Base-by-base conservation (phyloP, 2,797 vertebrate genomes). In the Rachycentron canadum region DNA sequence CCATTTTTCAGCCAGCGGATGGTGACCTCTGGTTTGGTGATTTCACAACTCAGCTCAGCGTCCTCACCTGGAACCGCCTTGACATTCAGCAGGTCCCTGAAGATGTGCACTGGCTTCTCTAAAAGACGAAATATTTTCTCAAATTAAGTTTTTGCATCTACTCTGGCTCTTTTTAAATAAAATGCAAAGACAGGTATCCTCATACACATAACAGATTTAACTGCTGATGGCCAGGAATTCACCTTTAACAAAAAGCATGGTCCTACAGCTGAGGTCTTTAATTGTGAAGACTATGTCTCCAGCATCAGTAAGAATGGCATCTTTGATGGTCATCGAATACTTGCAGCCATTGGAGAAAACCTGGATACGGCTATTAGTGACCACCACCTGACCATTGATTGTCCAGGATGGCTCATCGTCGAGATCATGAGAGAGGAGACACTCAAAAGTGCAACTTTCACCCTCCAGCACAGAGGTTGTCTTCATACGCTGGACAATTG, bases 1-100 rank as follows among this genome's bases (percentile, higher is more conserved):
- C 97, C 96, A 0, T 99, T 96, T 88, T 97, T 99, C 74, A 95
- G 89, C 98, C 98, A 99, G 49, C 93, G 97, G 40, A 98, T 86
- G 2, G 49, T 90, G 66, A 88, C 81, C 1, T 96, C 95, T 1
- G 94, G 92, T 87, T 94, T 97, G 0, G 97, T 98, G 68, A 98
- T 88, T 72, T 99, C 98, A 78, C 98, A 99, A 86, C 89, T 97
- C 86, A 99, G 88, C 82, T 90, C 95, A 28, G 96, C 94, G 1
- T 98, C 96, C 69, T 98, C 96, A 1, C 98, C 98, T 0, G 80
- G 92, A 0, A 89, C 57, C 0, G 93, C 87, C 14, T 84, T 95
- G 69, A 95, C 95, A 55, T 96, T 95, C 70, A 97, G 88, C 90
- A 98, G 87, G 1, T 96, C 93, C 78, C 96, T 96, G 21, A 88